These are phyloP conservation scores for Drosophila watanabei DNA, from an alignment of 1,140 invertebrate genomes.

Conservation along the genomic window DNA sequence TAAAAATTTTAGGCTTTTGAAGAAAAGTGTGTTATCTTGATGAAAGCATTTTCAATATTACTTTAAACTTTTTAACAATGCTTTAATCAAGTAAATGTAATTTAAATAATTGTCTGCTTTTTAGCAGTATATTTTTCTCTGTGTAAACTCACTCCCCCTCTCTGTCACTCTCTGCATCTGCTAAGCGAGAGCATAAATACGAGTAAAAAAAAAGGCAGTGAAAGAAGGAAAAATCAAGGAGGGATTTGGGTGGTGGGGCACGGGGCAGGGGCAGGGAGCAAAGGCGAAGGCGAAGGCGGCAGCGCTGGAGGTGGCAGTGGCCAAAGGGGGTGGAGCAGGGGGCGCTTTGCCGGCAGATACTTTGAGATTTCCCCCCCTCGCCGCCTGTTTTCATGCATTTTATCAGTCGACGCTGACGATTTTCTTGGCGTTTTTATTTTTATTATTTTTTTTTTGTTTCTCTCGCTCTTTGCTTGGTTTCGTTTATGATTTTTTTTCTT, in stretches of 20 bases:
- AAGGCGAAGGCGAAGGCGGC: conserved; percentile 3
- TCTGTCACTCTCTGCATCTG: conserved; percentile 21
- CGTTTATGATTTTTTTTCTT: conserved; percentile 45
- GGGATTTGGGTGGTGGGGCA: conserved; percentile 38
- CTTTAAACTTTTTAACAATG: no score
- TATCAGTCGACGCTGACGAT: conserved; percentile 75
- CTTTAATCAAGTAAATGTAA: no score
- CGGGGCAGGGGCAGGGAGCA: conserved; percentile 22
- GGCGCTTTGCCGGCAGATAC: conserved; percentile 68
- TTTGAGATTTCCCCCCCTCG: conserved; percentile 63
- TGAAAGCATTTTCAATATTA: no score
- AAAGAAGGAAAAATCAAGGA: conserved; percentile 78
- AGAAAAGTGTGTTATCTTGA: no score
- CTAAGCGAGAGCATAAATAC: conserved; percentile 62
- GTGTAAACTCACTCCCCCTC: conserved; percentile 15
- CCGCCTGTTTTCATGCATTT: conserved; percentile 69
- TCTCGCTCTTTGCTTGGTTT: conserved; percentile 43
- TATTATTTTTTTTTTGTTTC: conserved; percentile 51
- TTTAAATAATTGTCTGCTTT: background rate
- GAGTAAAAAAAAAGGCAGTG: conserved; percentile 64
- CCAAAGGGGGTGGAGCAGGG: conserved; percentile 10
- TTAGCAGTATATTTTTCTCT: background rate
- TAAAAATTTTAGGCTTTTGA: no score
- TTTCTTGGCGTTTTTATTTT: conserved; percentile 70
- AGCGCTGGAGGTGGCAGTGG: background rate